Conservation (phyloP, 2,888 invertebrate genomes). For the Cephus runcator region DNA sequence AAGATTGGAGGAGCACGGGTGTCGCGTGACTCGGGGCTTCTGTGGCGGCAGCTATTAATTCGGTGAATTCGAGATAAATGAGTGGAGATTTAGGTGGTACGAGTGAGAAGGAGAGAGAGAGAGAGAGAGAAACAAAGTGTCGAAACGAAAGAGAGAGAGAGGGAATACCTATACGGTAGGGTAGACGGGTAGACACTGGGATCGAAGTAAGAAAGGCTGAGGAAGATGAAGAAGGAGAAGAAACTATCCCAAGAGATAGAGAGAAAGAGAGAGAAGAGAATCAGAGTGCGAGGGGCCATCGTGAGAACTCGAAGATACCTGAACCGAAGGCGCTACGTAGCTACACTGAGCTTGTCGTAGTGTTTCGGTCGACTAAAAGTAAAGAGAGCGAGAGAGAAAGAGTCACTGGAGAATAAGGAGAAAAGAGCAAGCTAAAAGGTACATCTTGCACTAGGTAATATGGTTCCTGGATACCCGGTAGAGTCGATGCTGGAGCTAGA, state of each 20-base stretch:
- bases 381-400: background rate
- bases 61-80: conserved; percentile 1
- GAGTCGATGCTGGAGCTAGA: background rate
- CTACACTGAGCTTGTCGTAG: background rate
- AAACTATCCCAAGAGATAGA: background rate
- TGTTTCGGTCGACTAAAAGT: background rate
- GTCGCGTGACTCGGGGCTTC: background rate
- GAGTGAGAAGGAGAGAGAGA: background rate
- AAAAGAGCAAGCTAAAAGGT: background rate
- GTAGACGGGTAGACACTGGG: background rate
- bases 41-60: conserved; percentile 5
- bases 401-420: background rate
- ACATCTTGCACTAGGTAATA: background rate
- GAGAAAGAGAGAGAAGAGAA: background rate
- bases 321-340: background rate
- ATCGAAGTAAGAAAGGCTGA: background rate
- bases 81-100: background rate
- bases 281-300: background rate
- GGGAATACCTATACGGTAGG: background rate
- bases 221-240: background rate
- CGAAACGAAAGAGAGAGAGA: background rate
- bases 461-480: background rate
- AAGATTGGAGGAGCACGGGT: background rate
- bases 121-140: background rate
- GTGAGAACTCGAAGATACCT: conserved; percentile 4